Evolutionary conservation across 30 jellyfish, hydroid and myxozoan species (phyloP).

Genomic region (Haliclystus octoradiatus): DNA sequence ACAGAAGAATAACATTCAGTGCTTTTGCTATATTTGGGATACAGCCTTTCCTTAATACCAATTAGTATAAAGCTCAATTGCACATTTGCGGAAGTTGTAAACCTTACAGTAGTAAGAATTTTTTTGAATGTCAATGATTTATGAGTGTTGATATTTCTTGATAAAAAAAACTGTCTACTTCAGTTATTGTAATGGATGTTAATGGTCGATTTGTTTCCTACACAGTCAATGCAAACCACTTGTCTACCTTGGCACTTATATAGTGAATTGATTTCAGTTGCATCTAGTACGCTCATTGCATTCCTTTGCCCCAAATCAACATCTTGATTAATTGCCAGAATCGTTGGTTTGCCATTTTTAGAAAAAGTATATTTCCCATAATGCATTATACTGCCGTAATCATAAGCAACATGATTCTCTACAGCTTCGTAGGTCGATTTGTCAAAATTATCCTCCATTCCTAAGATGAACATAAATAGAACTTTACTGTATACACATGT

Average conservation of each 20-base stretch:
- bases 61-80: no score
- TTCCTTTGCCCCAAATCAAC: slow-evolving; percentile 16
- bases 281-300: slow-evolving; percentile 42
- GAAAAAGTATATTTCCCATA: slow-evolving; percentile 51
- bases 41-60: no score
- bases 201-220: neutral
- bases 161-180: no score
- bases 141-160: no score
- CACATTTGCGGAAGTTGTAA: no score
- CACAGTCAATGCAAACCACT: neutral
- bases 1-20: no score
- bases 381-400: slow-evolving; percentile 48
- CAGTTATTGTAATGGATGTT: neutral
- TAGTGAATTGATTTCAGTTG: slow-evolving; percentile 29
- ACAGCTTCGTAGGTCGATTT: slow-evolving; percentile 20
- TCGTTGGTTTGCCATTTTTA: slow-evolving; percentile 42
- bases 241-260: slow-evolving; percentile 31
- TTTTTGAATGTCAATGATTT: no score
- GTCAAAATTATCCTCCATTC: slow-evolving; percentile 30
- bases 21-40: no score
- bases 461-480: no score
- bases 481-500: no score
- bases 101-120: no score
- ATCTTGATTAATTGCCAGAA: slow-evolving; percentile 6
- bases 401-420: slow-evolving; percentile 25